Conservation (phyloP, 2,888 invertebrate species). For the Notocelia uddmanniana region DNA sequence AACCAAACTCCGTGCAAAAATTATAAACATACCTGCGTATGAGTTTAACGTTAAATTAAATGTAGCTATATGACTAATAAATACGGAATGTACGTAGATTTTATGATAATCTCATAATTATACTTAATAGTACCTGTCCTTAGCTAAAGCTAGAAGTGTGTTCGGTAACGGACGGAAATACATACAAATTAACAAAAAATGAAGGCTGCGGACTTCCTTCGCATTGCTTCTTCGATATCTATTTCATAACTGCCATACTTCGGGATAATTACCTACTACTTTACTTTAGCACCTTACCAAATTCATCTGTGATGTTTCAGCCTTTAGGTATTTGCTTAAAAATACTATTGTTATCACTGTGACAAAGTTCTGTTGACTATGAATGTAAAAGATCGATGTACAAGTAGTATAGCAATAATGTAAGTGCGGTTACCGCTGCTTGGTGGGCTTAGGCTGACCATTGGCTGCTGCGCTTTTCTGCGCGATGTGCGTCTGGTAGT, state of each 20-base stretch:
- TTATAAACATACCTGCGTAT: slow-evolving; percentile 44
- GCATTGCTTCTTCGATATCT: slow-evolving; percentile 57
- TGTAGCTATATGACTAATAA: slow-evolving; percentile 65
- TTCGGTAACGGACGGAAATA: slow-evolving; percentile 85
- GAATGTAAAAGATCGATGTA: slow-evolving; percentile 56
- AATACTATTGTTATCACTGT: slow-evolving; percentile 72
- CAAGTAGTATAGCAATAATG: slow-evolving; percentile 34
- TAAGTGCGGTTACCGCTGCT: slow-evolving; percentile 78
- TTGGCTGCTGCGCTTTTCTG: slow-evolving; percentile 91
- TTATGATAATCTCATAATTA: slow-evolving; percentile 64
- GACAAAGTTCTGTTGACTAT: slow-evolving; percentile 81
- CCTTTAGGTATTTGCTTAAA: slow-evolving; percentile 77
- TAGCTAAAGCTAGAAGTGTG: slow-evolving; percentile 78
- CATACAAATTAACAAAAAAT: slow-evolving; percentile 82
- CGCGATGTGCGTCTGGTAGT: slow-evolving; percentile 96
- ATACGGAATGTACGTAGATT: slow-evolving; percentile 64
- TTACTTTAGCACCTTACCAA: slow-evolving; percentile 84
- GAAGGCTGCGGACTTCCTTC: slow-evolving; percentile 68
- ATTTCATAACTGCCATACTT: slow-evolving; percentile 70
- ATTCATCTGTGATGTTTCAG: slow-evolving; percentile 83
- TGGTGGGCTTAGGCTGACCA: slow-evolving; percentile 86
- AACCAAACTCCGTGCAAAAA: slow-evolving; percentile 54
- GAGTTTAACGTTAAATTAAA: slow-evolving; percentile 64
- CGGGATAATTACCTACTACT: slow-evolving; percentile 70
- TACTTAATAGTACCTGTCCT: slow-evolving; percentile 70